Evolutionary conservation across 2,888 invertebrate species (phyloP).

Genomic region (Mesorhabditis belari): DNA sequence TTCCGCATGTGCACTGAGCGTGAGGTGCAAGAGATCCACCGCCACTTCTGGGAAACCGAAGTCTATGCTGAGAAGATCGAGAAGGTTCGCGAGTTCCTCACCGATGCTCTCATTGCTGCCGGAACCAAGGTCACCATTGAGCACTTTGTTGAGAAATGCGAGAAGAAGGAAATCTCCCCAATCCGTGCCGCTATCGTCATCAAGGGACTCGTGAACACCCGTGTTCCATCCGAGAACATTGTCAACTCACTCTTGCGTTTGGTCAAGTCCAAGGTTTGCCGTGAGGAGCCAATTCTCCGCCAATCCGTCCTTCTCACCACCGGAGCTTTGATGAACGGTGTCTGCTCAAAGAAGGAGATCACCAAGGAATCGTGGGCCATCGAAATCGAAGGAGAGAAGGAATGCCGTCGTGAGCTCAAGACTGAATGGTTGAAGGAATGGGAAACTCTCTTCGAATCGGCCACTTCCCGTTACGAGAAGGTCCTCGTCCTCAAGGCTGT

Average conservation of each 20-base stretch:
- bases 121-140: slow-evolving; percentile 34
- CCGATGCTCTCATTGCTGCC: slow-evolving; percentile 34
- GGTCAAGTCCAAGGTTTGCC: slow-evolving; percentile 20
- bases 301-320: slow-evolving; percentile 38
- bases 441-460: slow-evolving; percentile 22
- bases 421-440: slow-evolving; percentile 23
- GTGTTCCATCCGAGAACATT: slow-evolving; percentile 22
- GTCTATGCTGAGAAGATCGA: slow-evolving; percentile 14
- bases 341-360: slow-evolving; percentile 29
- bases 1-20: slow-evolving; percentile 29
- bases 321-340: slow-evolving; percentile 33
- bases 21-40: slow-evolving; percentile 32
- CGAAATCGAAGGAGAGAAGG: slow-evolving; percentile 18
- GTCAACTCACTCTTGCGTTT: slow-evolving; percentile 18
- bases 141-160: slow-evolving; percentile 27
- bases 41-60: slow-evolving; percentile 19
- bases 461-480: slow-evolving; percentile 33
- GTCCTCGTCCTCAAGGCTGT: slow-evolving; percentile 45
- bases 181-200: slow-evolving; percentile 25
- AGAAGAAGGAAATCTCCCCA: slow-evolving; percentile 25
- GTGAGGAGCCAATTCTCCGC: slow-evolving; percentile 18
- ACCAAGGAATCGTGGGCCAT: slow-evolving; percentile 24
- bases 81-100: slow-evolving; percentile 32
- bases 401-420: slow-evolving; percentile 33
- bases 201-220: slow-evolving; percentile 31